These are phyloP conservation scores for Xestia rhomboidea DNA, from an alignment of 2,888 invertebrate genomes.

Conservation along the genomic window DNA sequence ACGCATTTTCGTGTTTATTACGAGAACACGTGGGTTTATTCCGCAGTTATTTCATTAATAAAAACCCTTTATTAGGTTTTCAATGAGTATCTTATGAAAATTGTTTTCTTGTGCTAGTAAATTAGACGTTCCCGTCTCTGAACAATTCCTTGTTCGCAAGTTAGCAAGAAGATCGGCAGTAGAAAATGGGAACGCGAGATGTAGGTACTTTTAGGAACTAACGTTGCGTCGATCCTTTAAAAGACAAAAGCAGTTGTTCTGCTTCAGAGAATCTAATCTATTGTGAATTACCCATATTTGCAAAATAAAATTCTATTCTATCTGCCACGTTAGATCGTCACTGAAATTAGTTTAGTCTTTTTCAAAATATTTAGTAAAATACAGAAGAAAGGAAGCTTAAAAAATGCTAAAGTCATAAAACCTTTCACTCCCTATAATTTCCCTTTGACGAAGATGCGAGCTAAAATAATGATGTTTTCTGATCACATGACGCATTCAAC, in stretches of 20 bases:
- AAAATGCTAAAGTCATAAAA: constrained; percentile 8
- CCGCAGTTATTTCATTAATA: background rate
- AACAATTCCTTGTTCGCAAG: too few species aligned
- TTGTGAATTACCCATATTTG: too few species aligned
- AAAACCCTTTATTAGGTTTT: background rate
- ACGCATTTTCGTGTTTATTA: constrained; percentile 38
- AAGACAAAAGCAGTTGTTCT: background rate
- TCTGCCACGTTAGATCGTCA: background rate
- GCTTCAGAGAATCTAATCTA: background rate
- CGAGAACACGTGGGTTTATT: constrained; percentile 3
- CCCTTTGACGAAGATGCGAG: constrained; percentile 27
- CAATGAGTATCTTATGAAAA: background rate
- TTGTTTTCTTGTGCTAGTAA: background rate
- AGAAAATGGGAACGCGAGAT: background rate
- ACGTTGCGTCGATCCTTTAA: background rate
- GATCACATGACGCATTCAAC: constrained; percentile 54
- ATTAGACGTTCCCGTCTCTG: too few species aligned
- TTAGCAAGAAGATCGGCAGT: background rate
- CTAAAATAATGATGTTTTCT: constrained; percentile 36
- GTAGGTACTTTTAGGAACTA: background rate
- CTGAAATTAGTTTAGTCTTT: background rate
- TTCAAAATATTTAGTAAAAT: background rate
- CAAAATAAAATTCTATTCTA: too few species aligned
- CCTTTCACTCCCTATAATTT: constrained; percentile 1
- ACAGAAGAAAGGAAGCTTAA: background rate